Evolutionary conservation across 2,797 vertebrate genomes (phyloP), one percentile per base, ranked within the genome.

Genomic region (Galago senegalensis): DNA sequence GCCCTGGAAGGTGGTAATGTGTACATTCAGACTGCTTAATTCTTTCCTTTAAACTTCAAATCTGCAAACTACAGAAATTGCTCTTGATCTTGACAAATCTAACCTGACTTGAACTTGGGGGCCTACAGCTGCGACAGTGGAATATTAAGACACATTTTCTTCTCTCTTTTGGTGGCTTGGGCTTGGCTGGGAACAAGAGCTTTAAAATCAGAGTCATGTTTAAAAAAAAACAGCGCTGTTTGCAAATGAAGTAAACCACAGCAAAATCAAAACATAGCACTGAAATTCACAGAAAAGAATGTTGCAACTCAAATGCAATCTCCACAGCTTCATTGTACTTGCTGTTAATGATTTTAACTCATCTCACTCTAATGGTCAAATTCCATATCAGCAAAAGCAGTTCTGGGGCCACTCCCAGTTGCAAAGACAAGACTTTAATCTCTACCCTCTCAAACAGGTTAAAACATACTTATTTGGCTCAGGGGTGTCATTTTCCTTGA

Each of bases 31-130:
- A n/a, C 9, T 20, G 49, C 23, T 95, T 70, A 65, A 81, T 75
- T 77, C 11, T 93, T 91, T 83, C 49, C 69, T 87, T 83, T 61
- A 95, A 95, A 61, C 34, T 86, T 87, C 87, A 95, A 90, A 73
- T 94, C 34, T 89, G 46, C 40, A 73, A 95, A 72, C 43, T 53
- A n/a, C 1, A 81, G 18, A 81, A 77, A 86, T 94, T 69, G 23
- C 37, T 89, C 92, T 91, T 63, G 13, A 95, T 81, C 85, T 92
- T 93, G 67, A 89, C 7, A 76, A 80, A 82, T n/a, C 9, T 49
- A 89, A 92, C 56, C 60, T 70, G 31, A 75, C 76, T 72, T 60
- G 27, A 87, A 80, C 76, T 70, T 75, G 87, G 25, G 18, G 4
- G 16, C 81, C 13, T 73, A 79, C 72, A 60, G 25, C n/a, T 76